These are phyloP conservation scores for Cetonia aurata DNA, from an alignment of 2,888 invertebrate genomes.

Conservation along the genomic window DNA sequence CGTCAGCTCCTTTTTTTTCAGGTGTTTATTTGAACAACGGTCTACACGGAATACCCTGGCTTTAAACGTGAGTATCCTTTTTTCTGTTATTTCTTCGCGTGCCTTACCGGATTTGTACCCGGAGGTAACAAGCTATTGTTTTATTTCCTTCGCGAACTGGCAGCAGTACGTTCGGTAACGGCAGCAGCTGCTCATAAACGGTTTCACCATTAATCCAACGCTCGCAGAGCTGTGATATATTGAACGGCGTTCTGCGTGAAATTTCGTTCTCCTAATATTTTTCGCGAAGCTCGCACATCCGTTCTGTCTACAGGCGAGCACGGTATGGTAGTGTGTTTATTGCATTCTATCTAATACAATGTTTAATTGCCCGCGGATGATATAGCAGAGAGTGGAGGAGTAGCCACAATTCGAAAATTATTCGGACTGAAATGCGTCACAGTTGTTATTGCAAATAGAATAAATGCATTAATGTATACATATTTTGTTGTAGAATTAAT, in stretches of 20 bases:
- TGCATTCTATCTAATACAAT: conserved; percentile 24
- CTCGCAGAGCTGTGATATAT: conserved; percentile 40
- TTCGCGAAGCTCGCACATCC: conserved; percentile 30
- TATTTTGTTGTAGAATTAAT: too few species aligned
- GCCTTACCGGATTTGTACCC: conserved; percentile 29
- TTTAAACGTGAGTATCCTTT: conserved; percentile 28
- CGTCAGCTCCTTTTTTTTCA: conserved; percentile 8
- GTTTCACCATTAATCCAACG: conserved; percentile 34
- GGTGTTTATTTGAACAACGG: conserved; percentile 20
- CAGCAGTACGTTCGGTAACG: conserved; percentile 28
- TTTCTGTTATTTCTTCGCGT: conserved; percentile 8
- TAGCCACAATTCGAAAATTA: too few species aligned
- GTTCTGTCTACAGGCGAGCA: conserved; percentile 15
- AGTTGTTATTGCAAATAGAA: too few species aligned
- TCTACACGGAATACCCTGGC: conserved; percentile 8
- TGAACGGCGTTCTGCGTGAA: conserved; percentile 42
- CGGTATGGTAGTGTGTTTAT: conserved; percentile 20
- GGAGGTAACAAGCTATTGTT: conserved; percentile 35
- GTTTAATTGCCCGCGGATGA: conserved; percentile 33
- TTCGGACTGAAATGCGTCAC: too few species aligned
- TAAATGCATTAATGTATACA: too few species aligned
- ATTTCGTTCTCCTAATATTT: conserved; percentile 39
- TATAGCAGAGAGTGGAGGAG: neutral
- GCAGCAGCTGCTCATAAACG: conserved; percentile 41
- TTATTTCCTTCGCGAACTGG: conserved; percentile 36